Percentiles rank a stretch among this genome's conserved stretches.
Evolutionary conservation across 1,140 invertebrate species (phyloP).

Genomic region (Linepithema humile): DNA sequence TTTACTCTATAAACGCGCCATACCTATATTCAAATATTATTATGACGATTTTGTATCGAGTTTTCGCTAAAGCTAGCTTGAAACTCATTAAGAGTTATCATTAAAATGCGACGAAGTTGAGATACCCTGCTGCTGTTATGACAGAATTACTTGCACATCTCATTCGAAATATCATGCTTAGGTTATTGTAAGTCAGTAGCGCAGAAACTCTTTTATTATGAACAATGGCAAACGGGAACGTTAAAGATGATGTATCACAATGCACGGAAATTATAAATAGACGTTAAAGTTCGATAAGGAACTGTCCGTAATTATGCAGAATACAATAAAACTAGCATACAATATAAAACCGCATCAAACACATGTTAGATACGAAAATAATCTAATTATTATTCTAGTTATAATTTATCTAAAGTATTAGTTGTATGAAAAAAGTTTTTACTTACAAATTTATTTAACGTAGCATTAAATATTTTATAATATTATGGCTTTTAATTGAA

Average conservation of each 20-base stretch:
- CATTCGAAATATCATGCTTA: neutral
- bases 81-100: neutral
- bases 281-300: neutral
- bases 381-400: neutral
- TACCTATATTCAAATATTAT: too few species aligned
- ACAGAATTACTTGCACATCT: constrained; percentile 35
- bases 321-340: neutral
- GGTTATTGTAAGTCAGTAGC: neutral
- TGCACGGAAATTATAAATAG: neutral
- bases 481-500: too few species aligned
- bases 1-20: too few species aligned
- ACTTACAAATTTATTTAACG: neutral
- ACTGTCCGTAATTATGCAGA: neutral
- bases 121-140: constrained; percentile 4
- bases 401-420: neutral
- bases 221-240: neutral
- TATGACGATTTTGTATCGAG: too few species aligned
- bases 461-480: neutral
- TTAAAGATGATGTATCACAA: neutral
- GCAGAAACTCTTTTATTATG: neutral
- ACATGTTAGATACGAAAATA: neutral
- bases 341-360: too few species aligned
- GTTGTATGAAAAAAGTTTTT: neutral
- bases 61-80: too few species aligned
- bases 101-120: neutral